Percentiles rank a stretch among this genome's conserved stretches.
phyloP scores from a whole-genome alignment of 2,113 vertebrate genomes.

The Ursus arctos region DNA sequence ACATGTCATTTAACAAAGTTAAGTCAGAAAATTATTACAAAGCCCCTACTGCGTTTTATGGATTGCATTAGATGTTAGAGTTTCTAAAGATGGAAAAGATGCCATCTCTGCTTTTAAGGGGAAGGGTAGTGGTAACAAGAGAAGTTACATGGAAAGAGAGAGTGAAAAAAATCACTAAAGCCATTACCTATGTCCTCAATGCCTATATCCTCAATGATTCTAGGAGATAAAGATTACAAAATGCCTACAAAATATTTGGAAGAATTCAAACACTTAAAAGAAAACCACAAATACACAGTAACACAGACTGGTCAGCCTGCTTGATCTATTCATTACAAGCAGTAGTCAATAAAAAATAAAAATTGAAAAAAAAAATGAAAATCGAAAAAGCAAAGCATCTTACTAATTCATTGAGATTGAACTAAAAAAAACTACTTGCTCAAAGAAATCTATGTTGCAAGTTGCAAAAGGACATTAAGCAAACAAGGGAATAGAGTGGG shows the following conservation, averaged over 20 bases:
- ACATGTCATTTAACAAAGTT: not conserved
- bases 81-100: not conserved
- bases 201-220: not conserved
- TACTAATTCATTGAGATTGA: not conserved
- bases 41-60: not conserved
- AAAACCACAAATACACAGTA: not conserved
- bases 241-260: not conserved
- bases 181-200: not conserved
- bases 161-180: not conserved
- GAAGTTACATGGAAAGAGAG: not conserved
- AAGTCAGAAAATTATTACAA: conserved; percentile 1
- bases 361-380: not conserved
- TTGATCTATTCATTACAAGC: not conserved
- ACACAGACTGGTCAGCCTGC: not conserved
- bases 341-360: not conserved
- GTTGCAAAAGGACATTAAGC: not conserved
- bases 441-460: not conserved
- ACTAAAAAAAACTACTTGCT: not conserved
- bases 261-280: not conserved
- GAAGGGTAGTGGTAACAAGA: not conserved
- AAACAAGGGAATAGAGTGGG: not conserved
- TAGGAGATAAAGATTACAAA: not conserved
- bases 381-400: not conserved
- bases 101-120: not conserved
- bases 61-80: not conserved